These are phyloP conservation scores for Gambusia yucatana DNA, from an alignment of 2,797 vertebrate genomes.

Conservation along the genomic window DNA sequence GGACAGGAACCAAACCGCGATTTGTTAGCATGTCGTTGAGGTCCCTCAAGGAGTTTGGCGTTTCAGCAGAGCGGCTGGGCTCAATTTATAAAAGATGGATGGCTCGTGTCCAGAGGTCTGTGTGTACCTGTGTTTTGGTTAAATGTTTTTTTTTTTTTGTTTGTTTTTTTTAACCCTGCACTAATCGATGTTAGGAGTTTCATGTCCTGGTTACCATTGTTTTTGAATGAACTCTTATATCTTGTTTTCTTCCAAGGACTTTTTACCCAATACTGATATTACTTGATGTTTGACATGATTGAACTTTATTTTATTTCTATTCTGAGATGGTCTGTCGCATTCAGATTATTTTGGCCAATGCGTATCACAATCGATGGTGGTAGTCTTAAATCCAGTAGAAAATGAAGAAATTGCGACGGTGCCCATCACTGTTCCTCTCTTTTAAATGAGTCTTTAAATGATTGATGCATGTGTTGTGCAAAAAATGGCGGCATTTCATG, in stretches of 20 bases:
- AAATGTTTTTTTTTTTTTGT: neutral
- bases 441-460: neutral
- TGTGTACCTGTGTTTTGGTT: constrained; percentile 38
- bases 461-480: neutral
- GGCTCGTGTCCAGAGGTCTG: constrained; percentile 80
- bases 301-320: neutral
- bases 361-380: neutral
- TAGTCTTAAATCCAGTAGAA: neutral
- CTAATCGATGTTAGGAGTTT: neutral
- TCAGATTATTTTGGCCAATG: neutral
- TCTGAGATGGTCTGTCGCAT: neutral
- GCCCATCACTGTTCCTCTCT: neutral
- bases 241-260: neutral
- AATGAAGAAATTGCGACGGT: neutral
- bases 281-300: neutral
- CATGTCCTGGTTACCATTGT: neutral
- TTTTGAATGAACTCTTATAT: neutral
- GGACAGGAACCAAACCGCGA: constrained; percentile 40
- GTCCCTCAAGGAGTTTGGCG: constrained; percentile 78
- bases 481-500: neutral
- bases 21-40: constrained; percentile 77
- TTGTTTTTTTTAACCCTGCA: neutral
- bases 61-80: constrained; percentile 78
- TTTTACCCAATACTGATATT: neutral
- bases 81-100: constrained; percentile 82